phyloP scores from a whole-genome alignment of 2,797 vertebrate species.

The Simalia tracyae region DNA sequence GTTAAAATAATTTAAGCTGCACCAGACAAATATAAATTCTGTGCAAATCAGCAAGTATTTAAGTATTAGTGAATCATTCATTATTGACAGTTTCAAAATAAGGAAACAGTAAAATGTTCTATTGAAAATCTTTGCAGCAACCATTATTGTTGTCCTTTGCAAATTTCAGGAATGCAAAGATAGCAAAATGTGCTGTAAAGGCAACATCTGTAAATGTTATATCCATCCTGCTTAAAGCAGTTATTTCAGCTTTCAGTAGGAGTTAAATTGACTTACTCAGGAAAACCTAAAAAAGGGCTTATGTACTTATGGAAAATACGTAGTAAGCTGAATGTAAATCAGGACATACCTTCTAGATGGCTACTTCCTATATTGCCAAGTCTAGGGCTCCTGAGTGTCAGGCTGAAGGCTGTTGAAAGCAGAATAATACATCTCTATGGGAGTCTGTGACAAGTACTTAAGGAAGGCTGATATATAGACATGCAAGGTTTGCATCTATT shows the following conservation, averaged over 20 bases:
- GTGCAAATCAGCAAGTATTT: neutral
- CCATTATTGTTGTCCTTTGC: conserved; percentile 1
- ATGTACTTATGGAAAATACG: conserved; percentile 1
- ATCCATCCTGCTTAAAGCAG: conserved; percentile 29
- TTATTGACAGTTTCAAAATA: neutral
- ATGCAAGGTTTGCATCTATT: neutral
- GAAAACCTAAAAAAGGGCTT: neutral
- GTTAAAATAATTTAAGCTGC: neutral
- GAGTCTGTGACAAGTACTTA: neutral
- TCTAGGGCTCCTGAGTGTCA: neutral
- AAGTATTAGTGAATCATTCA: neutral
- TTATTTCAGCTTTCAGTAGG: conserved; percentile 32
- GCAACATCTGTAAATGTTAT: conserved; percentile 31
- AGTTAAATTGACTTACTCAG: conserved; percentile 42
- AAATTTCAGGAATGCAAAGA: neutral
- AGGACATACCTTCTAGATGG: neutral
- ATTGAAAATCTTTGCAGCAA: neutral
- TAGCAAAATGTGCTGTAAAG: conserved; percentile 26
- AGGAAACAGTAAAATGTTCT: neutral
- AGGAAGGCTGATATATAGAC: neutral
- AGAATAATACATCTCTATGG: neutral
- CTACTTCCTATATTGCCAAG: neutral
- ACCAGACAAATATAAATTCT: neutral
- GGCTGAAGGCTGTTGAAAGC: neutral
- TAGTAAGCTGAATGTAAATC: conserved; percentile 15